Percentiles rank a stretch among this genome's conserved stretches.
These are phyloP conservation scores for Crocodylus rhombifer DNA, from an alignment of 2,797 vertebrate genomes.

Conservation along the genomic window DNA sequence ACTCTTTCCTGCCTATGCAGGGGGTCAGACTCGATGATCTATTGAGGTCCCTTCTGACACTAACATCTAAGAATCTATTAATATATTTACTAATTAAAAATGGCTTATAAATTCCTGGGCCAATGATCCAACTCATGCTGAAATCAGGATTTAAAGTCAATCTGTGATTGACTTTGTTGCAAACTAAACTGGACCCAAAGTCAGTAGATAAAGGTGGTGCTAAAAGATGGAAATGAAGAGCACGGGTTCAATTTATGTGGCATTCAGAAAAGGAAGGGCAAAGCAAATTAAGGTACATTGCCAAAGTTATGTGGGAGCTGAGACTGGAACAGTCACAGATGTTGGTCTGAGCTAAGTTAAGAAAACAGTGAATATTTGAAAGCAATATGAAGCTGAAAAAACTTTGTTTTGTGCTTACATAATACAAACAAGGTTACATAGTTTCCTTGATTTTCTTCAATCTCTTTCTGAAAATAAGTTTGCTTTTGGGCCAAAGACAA, in stretches of 20 bases:
- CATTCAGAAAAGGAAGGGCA: not conserved
- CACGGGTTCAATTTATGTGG: not conserved
- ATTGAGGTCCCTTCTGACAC: no score
- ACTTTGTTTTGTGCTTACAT: no score
- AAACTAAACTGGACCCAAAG: not conserved
- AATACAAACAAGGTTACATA: conserved; percentile 43
- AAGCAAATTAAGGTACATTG: not conserved
- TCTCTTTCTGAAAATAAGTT: conserved; percentile 5
- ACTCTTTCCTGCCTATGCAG: no score
- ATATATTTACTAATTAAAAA: no score
- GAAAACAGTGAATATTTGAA: not conserved
- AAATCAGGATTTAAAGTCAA: not conserved
- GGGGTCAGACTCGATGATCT: no score
- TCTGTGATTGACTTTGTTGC: not conserved
- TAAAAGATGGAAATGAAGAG: not conserved
- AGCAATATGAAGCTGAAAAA: not conserved
- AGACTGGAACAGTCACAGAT: not conserved
- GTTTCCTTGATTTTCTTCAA: conserved; percentile 58
- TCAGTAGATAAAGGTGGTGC: not conserved
- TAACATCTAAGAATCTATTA: no score
- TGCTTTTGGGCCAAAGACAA: not conserved
- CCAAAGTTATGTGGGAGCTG: not conserved
- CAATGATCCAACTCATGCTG: not conserved
- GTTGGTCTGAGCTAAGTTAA: not conserved
- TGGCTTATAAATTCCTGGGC: not conserved